Evolutionary conservation across 2,888 invertebrate species (phyloP), one percentile per base, ranked within the genome.

Genomic region (Leptogaster cylindrica): DNA sequence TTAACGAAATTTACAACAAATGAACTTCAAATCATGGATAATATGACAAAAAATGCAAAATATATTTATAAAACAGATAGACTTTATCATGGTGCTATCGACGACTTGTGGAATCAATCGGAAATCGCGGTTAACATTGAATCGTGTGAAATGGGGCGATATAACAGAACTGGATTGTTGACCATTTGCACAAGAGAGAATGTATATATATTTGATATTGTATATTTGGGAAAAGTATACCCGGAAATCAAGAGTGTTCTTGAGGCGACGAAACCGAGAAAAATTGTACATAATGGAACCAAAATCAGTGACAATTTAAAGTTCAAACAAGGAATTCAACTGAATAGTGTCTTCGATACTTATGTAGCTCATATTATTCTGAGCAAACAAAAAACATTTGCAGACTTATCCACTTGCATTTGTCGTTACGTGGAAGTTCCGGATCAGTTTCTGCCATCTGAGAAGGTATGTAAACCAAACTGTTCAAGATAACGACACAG

Each of bases 151-250:
- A 71, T 67, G 67, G 76, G 74, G 3, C 74, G 77, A 7, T 71
- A 74, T 46, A 70, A 71, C 23, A 70, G 70, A 5, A 72, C 75
- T 2, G 71, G 73, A 0, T 12, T 76, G 7, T 31, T 77, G 3
- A 71, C 71, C 1, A 27, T 75, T 2, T 71, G 73, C 8, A 75
- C 77, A 2, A 33, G 66, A 3, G 67, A 72, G 4, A 68, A 71
- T 14, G 72, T 75, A 3, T 77, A 76, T 68, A 73, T 77, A 23
- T 76, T 76, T 65, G 77, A 77, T 68, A 72, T 77, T 4, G 25
- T 74, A 8, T 72, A 58, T 6, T 58, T 77, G 39, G 76, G 75
- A 4, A 72, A 69, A 55, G 66, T 77, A 5, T 75, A 73, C 39
- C 73, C 72, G 12, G 76, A 76, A 51, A 48, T 77, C 0, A 73